These are phyloP conservation scores for Xerus rutilus DNA, from an alignment of 2,797 vertebrate genomes.

Conservation along the genomic window DNA sequence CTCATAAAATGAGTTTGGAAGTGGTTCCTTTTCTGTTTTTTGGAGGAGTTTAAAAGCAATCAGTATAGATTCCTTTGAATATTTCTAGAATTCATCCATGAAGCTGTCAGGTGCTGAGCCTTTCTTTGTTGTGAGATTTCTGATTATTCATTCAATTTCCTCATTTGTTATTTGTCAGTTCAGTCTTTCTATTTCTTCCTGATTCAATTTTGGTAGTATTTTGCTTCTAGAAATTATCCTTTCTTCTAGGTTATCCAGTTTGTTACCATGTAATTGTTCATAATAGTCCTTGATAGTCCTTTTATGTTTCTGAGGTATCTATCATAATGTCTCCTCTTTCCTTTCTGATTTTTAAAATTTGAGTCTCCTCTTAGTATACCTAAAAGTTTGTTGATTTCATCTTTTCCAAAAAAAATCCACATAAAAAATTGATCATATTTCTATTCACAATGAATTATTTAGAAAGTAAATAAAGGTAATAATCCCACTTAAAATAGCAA, in stretches of 20 bases:
- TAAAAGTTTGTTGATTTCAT: not conserved
- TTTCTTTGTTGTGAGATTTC: not conserved
- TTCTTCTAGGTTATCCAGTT: not conserved
- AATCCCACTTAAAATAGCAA: not conserved
- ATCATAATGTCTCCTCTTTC: not conserved
- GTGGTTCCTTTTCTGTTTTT: not conserved
- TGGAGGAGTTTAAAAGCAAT: not conserved
- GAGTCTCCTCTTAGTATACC: not conserved
- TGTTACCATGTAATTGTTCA: not conserved
- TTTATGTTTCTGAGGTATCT: not conserved
- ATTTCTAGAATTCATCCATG: not conserved
- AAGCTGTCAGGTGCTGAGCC: not conserved
- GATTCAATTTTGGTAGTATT: not conserved
- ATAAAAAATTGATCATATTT: not conserved
- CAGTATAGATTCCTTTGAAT: not conserved
- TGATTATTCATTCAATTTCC: not conserved
- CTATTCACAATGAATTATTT: not conserved
- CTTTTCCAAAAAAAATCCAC: not conserved
- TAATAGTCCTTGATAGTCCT: not conserved
- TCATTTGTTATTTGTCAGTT: not conserved
- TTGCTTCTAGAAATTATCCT: not conserved
- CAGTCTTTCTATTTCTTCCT: not conserved
- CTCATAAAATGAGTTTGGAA: not conserved
- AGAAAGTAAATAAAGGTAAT: not conserved
- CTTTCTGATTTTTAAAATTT: not conserved